Conservation (phyloP, 2,888 invertebrate species). For the Tenodera sinensis region DNA sequence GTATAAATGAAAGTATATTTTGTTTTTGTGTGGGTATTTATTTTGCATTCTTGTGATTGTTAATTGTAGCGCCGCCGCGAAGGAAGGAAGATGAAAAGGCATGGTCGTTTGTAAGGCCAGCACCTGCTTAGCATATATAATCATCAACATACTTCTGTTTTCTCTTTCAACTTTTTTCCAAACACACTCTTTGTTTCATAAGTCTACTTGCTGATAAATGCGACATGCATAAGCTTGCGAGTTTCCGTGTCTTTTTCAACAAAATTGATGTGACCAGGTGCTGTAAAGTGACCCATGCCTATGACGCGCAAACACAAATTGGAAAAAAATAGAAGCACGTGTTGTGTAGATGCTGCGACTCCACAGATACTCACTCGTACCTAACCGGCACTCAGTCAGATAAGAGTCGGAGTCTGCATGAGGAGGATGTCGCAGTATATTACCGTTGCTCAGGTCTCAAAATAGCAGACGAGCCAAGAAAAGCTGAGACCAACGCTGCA, state of each 20-base stretch:
- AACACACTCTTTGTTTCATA: neutral
- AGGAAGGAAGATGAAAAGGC: too few species aligned
- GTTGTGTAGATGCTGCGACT: neutral
- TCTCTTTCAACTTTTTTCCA: neutral
- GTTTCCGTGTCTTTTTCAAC: neutral
- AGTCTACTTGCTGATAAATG: neutral
- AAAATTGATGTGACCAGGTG: neutral
- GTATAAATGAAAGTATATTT: too few species aligned
- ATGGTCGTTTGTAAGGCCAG: too few species aligned
- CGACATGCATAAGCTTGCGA: neutral
- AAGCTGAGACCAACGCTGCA: conserved; percentile 15
- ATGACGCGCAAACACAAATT: neutral
- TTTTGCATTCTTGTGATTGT: too few species aligned
- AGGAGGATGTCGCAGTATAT: neutral
- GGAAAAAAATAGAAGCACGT: neutral
- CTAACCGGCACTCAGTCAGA: neutral
- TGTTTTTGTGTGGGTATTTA: too few species aligned
- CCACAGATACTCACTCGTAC: neutral
- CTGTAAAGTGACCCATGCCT: neutral
- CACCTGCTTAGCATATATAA: too few species aligned
- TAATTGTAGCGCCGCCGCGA: too few species aligned
- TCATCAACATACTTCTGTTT: neutral
- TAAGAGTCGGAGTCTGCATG: neutral
- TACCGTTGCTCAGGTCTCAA: conserved; percentile 2
- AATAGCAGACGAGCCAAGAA: conserved; percentile 23